Evolutionary conservation across 1,140 invertebrate species (phyloP).

Genomic region (Trichomalopsis sarcophagae): DNA sequence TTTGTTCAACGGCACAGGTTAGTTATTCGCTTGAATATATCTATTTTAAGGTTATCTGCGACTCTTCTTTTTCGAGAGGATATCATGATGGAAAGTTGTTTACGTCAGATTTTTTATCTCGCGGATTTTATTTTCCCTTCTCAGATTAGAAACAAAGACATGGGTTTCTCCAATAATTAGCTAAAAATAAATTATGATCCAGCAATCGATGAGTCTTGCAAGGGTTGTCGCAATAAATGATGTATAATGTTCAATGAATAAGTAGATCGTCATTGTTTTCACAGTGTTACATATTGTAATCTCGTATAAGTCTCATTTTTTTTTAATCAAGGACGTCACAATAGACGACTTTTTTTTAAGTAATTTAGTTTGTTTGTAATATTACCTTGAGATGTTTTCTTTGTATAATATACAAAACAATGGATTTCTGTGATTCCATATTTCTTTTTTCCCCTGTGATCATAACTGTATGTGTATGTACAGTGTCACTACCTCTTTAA

Average conservation of each 20-base stretch:
- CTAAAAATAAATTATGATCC: neutral
- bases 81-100: constrained; percentile 48
- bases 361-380: neutral
- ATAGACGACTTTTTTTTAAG: neutral
- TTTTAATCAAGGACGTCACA: neutral
- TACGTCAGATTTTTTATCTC: constrained; percentile 36
- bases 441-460: neutral
- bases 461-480: neutral
- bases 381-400: neutral
- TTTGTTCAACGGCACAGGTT: constrained; percentile 71
- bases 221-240: neutral
- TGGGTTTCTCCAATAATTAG: neutral
- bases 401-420: neutral
- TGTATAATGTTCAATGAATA: neutral
- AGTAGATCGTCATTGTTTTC: neutral
- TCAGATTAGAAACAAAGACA: neutral
- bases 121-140: neutral
- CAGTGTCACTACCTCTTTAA: neutral
- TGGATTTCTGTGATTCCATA: neutral
- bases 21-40: neutral
- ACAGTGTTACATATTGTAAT: neutral
- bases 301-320: neutral
- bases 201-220: neutral
- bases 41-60: constrained; percentile 36
- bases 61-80: constrained; percentile 32